A percentile compares a stretch with the other conserved stretches of the same genome.
phyloP scores from a whole-genome alignment of 2,113 vertebrate species.

The Lasiurus borealis region DNA sequence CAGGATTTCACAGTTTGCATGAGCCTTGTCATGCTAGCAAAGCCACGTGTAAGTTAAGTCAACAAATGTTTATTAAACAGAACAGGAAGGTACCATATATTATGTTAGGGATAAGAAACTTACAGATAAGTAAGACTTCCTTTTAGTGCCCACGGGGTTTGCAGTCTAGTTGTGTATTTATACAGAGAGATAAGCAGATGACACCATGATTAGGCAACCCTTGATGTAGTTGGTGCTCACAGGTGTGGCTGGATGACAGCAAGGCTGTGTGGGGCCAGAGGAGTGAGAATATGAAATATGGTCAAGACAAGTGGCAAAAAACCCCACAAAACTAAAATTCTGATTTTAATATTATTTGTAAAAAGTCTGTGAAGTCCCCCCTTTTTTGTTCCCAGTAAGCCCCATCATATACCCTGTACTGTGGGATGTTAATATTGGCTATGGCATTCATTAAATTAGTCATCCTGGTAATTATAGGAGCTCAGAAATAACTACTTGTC shows the following conservation, averaged over 20 bases:
- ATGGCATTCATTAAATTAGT: conserved; percentile 63
- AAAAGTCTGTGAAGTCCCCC: background rate
- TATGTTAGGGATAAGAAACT: background rate
- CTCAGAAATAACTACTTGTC: conserved; percentile 61
- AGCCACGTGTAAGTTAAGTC: background rate
- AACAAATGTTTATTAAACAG: background rate
- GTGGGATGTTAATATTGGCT: background rate
- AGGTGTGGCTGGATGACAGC: background rate
- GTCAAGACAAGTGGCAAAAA: background rate
- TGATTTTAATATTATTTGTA: conserved; percentile 24
- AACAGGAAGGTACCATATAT: background rate
- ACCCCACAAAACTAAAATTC: background rate
- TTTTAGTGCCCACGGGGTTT: background rate
- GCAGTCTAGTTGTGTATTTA: background rate
- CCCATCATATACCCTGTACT: background rate
- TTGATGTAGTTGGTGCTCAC: too few relatives aligned
- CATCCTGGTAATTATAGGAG: conserved; percentile 67
- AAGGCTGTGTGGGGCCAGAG: background rate
- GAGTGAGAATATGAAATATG: background rate
- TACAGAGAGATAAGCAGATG: background rate
- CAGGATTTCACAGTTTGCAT: background rate
- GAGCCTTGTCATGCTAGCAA: background rate
- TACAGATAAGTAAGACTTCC: background rate
- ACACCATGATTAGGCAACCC: background rate
- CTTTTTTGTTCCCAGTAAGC: conserved; percentile 44